Base-by-base conservation (phyloP, 2,888 invertebrate genomes). In the Amiota mariae region DNA sequence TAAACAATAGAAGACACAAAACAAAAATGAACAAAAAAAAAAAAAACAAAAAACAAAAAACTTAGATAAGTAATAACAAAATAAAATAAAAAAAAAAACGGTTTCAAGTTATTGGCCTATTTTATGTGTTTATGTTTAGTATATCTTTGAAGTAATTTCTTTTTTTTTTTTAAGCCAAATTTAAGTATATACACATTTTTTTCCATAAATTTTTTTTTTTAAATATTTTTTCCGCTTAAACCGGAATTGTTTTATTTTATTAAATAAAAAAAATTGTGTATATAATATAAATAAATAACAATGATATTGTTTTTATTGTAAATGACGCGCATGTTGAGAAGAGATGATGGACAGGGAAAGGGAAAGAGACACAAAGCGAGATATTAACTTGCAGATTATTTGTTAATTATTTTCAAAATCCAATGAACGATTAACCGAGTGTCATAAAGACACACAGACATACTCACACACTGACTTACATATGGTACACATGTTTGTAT, bases 1-100 rank as follows among this genome's bases (percentile, higher is more conserved):
- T 15, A 67, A 68, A 47, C 71, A 71, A 75, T 57, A 71, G 77
- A 72, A 61, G 15, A 49, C 15, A 13, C 15, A 66, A 12, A 68
- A n/a, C 8, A n/a, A 18, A 61, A 61, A 8, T 24, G 18, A n/a
- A 71, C 61, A 48, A 70, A 54, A 10, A 54, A 8, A 54, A 54
- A n/a, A 54, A 4, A 54, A 36, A 36, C 36, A 36, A 12, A 54
- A 77, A 73, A 64, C 68, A 67, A 12, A 15, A 46, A 47, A n/a
- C n/a, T n/a, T n/a, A 36, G 49, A n/a, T 3, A 13, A 15, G 47
- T 48, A n/a, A n/a, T 15, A 10, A 48, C 63, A 63, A 63, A 63
- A 36, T 9, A 63, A 63, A 20, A 63, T 63, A n/a, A 6, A 8
- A 54, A 4, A 54, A 54, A 54, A 8, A 8, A 4, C 3, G 4